phyloP scores from a whole-genome alignment of 2,888 invertebrate genomes.

The Helicoverpa assulta region DNA sequence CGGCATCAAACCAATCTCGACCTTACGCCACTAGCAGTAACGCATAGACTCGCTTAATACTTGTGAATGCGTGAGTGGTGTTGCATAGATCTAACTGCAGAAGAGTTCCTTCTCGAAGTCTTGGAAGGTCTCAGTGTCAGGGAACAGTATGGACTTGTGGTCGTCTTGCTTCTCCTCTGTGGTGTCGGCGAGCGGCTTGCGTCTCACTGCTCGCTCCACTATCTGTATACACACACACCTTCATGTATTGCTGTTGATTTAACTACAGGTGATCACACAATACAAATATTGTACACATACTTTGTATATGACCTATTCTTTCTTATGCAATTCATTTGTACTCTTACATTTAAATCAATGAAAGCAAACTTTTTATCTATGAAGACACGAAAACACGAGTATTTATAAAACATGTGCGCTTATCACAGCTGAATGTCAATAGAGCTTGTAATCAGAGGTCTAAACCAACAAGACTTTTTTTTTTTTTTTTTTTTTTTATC shows the following conservation, averaged over 20 bases:
- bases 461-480: background rate
- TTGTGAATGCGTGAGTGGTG: constrained; percentile 45
- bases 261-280: too few relatives aligned
- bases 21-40: constrained; percentile 1
- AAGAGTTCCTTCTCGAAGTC: constrained; percentile 92
- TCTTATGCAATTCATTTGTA: too few relatives aligned
- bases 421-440: background rate
- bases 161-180: constrained; percentile 80
- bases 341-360: background rate
- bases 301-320: too few relatives aligned
- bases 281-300: too few relatives aligned
- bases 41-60: constrained; percentile 81
- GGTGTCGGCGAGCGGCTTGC: constrained; percentile 83
- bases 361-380: background rate
- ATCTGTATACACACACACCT: constrained; percentile 80
- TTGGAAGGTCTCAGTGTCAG: constrained; percentile 89
- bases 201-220: constrained; percentile 89
- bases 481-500: too few relatives aligned
- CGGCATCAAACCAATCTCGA: constrained; percentile 48
- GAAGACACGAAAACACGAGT: background rate
- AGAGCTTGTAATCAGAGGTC: background rate
- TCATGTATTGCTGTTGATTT: background rate
- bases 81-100: constrained; percentile 77
- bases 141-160: constrained; percentile 91
- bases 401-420: background rate